Evolutionary conservation across 2,888 invertebrate genomes (phyloP).

Genomic region (Eupithecia subfuscata): DNA sequence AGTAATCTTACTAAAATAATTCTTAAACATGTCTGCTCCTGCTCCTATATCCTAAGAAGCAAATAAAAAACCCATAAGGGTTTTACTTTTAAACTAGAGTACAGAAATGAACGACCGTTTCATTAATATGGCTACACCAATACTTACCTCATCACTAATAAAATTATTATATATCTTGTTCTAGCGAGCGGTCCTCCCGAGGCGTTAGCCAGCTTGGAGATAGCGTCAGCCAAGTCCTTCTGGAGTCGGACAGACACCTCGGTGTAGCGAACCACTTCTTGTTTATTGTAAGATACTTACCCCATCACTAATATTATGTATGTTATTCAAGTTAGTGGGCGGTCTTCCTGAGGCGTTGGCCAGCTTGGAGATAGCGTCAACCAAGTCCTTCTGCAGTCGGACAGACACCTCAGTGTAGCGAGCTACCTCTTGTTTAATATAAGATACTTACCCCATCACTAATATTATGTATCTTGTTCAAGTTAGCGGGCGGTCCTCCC

Average conservation of each 20-base stretch:
- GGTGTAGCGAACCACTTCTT: constrained; percentile 92
- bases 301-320: constrained; percentile 83
- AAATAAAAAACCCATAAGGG: too few relatives aligned
- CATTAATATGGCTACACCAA: too few relatives aligned
- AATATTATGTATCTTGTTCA: constrained; percentile 84
- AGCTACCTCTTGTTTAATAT: constrained; percentile 88
- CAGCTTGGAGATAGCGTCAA: constrained; percentile 86
- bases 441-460: constrained; percentile 81
- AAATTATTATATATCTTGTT: too few relatives aligned
- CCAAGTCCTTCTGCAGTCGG: constrained; percentile 88
- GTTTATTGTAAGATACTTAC: constrained; percentile 78
- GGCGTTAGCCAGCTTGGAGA: constrained; percentile 84
- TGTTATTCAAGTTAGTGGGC: constrained; percentile 82
- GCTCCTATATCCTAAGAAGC: too few relatives aligned
- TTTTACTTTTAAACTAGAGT: too few relatives aligned
- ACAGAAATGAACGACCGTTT: too few relatives aligned
- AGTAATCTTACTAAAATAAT: too few relatives aligned
- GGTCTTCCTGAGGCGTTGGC: constrained; percentile 68
- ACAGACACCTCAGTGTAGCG: constrained; percentile 90
- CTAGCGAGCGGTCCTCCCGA: too few relatives aligned
- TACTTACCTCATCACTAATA: too few relatives aligned
- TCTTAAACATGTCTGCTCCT: too few relatives aligned
- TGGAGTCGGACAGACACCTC: constrained; percentile 89
- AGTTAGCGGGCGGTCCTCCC: constrained; percentile 68
- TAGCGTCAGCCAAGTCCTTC: constrained; percentile 87